Evolutionary conservation across 2,113 vertebrate species (phyloP), one percentile per base, ranked within the genome.

Genomic region (Odocoileus hemionus): DNA sequence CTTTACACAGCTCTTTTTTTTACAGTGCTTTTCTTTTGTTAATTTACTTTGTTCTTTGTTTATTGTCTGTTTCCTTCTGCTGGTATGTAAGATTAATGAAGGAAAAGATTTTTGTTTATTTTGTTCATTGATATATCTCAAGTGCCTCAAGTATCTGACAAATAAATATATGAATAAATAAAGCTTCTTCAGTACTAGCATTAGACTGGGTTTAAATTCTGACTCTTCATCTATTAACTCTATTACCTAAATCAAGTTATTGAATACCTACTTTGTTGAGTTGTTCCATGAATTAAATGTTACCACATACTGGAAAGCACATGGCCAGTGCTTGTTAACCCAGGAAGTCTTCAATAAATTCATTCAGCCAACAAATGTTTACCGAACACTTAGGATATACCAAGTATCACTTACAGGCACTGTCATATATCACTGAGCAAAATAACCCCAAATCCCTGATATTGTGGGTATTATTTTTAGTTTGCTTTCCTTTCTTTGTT

Each of bases 171-270:
- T 80, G 54, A 84, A 83, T 36, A 58, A 96, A 80, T 60, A 39
- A 96, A 92, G 36, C 43, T 28, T 96, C 95, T 94, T 76, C 95
- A 58, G 47, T 91, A 45, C 67, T 74, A 80, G 21, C 33, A 60
- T 2, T 91, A 67, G 55, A 33, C 76, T 76, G 43, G 39, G 19
- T 52, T 96, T 93, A 93, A 36, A 21, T 70, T 58, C 94, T 90
- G 64, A 84, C n/a, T 94, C 39, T 30, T 9, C 36, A 50, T 80
- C 50, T 91, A 7, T 74, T 83, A 83, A 43, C 33, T 82, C 36
- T 87, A 25, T 92, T 58, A 83, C n/a, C 58, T 93, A 52, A 64
- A 89, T n/a, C 89, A 91, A 47, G 30, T 85, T 85, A 54, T 25
- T 74, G 52, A 93, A 55, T 76, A 39, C 67, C 21, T 70, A 11